Evolutionary conservation across 2,888 invertebrate genomes (phyloP), one percentile per base, ranked within the genome.

Genomic region (Eupithecia abbreviata): DNA sequence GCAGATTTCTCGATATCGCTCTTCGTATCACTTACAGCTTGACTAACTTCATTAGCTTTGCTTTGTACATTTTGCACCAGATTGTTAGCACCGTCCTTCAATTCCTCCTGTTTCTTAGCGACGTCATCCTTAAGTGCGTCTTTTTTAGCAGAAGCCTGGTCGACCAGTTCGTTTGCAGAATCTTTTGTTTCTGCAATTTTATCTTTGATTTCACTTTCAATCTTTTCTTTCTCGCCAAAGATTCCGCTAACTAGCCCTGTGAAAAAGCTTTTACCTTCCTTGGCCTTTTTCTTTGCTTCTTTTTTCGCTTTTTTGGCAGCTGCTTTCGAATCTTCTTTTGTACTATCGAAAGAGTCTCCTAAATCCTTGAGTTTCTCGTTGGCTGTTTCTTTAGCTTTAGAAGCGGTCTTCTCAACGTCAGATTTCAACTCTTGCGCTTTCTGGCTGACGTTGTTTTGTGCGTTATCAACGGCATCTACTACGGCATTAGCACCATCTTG

Each of bases 201-300:
- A 13, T 83, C 87, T 83, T 92, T 93, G 0, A 93, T 85, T 79
- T 92, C 93, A 76, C 90, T 90, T 84, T 95, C 94, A 7, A 93
- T 82, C 84, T 94, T 94, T 41, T 95, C 95, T 83, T 94, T 95
- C 74, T 93, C 93, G 9, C 94, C 93, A 74, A 93, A 93, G 55
- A 95, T 92, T 75, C 93, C 94, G 6, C 92, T 91, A 2, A 94
- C 93, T 62, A 95, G 83, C 30, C 95, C 94, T 12, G 93, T 90
- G 62, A 95, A 91, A 82, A 95, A 95, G 81, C 88, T 91, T 78
- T 95, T 94, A 4, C 94, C 91, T 86, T 94, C 93, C 82, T 94
- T 94, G 18, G 91, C 89, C 77, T 94, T 94, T 84, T 94, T 93
- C 80, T 94, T 93, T 1, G 88, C 90, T 85, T 92, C 91, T 62